Percentiles rank a stretch among this genome's conserved stretches.
These are phyloP conservation scores for Glossophaga mutica DNA, from an alignment of 2,797 vertebrate species.

Conservation along the genomic window DNA sequence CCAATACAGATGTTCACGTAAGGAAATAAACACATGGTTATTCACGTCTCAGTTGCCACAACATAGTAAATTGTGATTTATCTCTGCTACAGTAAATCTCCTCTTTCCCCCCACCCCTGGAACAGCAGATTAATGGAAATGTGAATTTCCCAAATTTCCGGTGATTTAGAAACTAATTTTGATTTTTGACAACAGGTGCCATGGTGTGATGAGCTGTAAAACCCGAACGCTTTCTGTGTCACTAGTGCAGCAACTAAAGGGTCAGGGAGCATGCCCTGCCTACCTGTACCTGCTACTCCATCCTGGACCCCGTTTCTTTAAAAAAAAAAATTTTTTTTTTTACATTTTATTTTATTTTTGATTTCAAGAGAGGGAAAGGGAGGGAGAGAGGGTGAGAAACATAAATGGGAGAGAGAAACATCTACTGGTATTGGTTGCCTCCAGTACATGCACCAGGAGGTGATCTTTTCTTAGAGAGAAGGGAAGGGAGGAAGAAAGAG, in stretches of 20 bases:
- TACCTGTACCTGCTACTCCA: neutral
- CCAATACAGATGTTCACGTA: neutral
- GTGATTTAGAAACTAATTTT: neutral
- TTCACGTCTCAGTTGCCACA: neutral
- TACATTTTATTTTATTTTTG: too few species aligned
- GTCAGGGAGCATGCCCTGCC: neutral
- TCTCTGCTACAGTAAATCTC: neutral
- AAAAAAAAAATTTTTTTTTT: neutral
- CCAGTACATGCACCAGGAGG: too few species aligned
- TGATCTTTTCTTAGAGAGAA: too few species aligned
- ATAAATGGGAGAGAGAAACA: neutral
- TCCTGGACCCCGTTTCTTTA: neutral
- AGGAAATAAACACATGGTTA: conserved; percentile 12
- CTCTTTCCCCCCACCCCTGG: neutral
- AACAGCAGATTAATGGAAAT: conserved; percentile 8
- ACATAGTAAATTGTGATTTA: neutral
- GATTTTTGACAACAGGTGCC: neutral
- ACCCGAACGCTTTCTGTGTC: neutral
- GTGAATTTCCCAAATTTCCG: neutral
- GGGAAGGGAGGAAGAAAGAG: neutral
- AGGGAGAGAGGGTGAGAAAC: neutral
- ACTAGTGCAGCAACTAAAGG: neutral
- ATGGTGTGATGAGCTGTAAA: neutral
- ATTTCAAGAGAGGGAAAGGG: too few species aligned
- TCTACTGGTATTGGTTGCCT: too few species aligned